phyloP scores from a whole-genome alignment of 2,113 vertebrate species.

The Parus major region DNA sequence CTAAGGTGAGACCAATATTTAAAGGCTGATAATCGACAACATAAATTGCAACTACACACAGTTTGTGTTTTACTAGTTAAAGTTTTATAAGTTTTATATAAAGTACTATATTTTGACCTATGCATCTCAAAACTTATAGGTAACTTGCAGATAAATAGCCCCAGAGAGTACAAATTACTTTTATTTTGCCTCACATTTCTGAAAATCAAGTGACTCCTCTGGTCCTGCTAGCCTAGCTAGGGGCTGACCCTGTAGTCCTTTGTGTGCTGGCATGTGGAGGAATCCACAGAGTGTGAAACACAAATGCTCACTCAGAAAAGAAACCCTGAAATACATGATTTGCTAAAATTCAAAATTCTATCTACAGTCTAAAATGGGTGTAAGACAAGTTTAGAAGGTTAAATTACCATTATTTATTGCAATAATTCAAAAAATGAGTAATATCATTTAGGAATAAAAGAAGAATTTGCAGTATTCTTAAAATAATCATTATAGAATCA shows the following conservation, averaged over 20 bases:
- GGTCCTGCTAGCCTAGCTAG: background rate
- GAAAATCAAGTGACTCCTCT: background rate
- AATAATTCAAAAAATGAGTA: background rate
- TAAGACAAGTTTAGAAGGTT: background rate
- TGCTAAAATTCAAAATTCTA: background rate
- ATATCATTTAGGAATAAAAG: background rate
- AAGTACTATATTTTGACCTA: background rate
- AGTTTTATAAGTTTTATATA: background rate
- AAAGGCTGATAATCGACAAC: background rate
- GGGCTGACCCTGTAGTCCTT: background rate
- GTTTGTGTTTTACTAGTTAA: background rate
- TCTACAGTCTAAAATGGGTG: background rate
- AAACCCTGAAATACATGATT: background rate
- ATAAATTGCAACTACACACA: background rate
- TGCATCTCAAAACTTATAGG: background rate
- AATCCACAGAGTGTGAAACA: background rate
- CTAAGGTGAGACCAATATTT: background rate
- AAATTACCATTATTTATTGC: background rate
- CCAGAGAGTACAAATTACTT: background rate
- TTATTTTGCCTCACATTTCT: background rate
- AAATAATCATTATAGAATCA: background rate
- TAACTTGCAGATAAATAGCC: background rate
- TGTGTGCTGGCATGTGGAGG: background rate
- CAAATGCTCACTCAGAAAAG: background rate
- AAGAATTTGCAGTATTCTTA: background rate